Evolutionary conservation across 2,888 invertebrate genomes (phyloP).

Genomic region (Pammene aurita): DNA sequence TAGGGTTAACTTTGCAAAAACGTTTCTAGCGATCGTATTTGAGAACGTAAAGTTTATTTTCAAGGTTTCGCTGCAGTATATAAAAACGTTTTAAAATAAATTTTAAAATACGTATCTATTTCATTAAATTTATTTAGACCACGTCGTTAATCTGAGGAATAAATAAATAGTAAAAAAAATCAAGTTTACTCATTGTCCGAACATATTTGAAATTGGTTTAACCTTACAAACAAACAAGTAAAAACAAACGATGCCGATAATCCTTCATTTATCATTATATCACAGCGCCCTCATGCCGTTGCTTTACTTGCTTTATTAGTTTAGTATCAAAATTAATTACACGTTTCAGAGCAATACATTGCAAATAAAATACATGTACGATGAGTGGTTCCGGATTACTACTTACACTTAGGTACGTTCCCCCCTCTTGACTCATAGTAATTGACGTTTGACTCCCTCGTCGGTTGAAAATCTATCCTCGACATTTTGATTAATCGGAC

Average conservation of each 20-base stretch:
- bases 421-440: neutral
- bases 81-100: too few relatives aligned
- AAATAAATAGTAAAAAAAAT: too few relatives aligned
- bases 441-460: slow-evolving; percentile 27
- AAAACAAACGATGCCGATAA: too few relatives aligned
- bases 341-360: neutral
- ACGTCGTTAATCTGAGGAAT: too few relatives aligned
- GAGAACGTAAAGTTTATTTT: too few relatives aligned
- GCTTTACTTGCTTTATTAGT: neutral
- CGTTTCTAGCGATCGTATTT: neutral
- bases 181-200: too few relatives aligned
- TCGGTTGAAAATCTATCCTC: slow-evolving; percentile 28
- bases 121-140: too few relatives aligned
- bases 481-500: slow-evolving; percentile 43
- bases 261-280: too few relatives aligned
- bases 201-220: too few relatives aligned
- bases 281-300: too few relatives aligned
- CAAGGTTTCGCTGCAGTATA: neutral
- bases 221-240: too few relatives aligned
- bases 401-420: neutral
- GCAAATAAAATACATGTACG: slow-evolving; percentile 2
- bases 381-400: slow-evolving; percentile 1
- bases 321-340: neutral
- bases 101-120: too few relatives aligned
- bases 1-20: neutral